Base-by-base conservation (phyloP, 2,113 vertebrate genomes). In the Anoplopoma fimbria region DNA sequence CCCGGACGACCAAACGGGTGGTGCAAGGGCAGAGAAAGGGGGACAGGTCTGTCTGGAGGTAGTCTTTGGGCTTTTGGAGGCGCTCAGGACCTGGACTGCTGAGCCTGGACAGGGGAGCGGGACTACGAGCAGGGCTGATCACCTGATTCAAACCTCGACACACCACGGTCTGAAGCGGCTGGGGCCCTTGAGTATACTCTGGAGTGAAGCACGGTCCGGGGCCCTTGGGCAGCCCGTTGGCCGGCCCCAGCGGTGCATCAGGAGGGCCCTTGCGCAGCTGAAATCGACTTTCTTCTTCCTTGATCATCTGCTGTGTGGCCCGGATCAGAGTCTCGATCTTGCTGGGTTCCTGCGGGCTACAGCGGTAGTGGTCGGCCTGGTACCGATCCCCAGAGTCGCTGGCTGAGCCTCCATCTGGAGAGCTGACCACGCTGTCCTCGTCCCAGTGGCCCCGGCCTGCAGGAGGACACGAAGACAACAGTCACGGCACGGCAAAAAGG, bases 271-370 rank as follows among this genome's bases (percentile, higher is more conserved):
- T 98, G 71, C 93, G 93, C 60, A 96, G 84, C 86, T 98, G 97
- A 65, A 97, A 89, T 42, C 96, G 95, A 90, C 90, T 97, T 91
- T 99, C 97, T 88, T 99, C 98, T 72, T 99, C 97, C 93, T 99
- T 99, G 95, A 99, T 99, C 97, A 98, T 98, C 93, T 99, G 97
- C 91, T 99, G 98, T 0, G 98, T 99, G n/a, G 97, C 98, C 91
- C 97, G 95, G 81, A 99, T 98, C 71, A 99, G 94, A 49, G 97
- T 98, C 92, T 98, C 97, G 1, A 98, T 99, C 95, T 98, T 98
- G 95, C 97, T 98, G 81, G 97, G 96, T 86, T 98, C 97, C 1
- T 97, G 97, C 0, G 97, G 97, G 69, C 97, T 99, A 73, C 92
- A 95, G 65, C 94, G 96, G 79, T 96, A 98, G 64, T 95, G 96